Conservation (phyloP, 2,113 vertebrate genomes). For the Dryoscopus gambensis region DNA sequence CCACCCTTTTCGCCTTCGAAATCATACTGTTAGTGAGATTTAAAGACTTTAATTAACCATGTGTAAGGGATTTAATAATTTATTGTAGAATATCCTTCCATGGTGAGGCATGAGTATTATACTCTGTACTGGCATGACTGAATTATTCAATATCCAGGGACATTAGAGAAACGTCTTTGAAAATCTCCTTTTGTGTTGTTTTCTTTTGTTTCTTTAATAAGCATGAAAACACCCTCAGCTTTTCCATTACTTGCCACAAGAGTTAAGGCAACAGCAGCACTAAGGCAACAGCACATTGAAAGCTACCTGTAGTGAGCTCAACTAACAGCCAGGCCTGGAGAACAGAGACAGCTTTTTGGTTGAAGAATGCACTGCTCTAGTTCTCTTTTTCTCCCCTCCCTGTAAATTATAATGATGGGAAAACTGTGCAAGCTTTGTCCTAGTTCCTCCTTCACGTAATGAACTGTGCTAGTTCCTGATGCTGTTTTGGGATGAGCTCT, state of each 20-base stretch:
- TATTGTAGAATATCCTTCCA: slow-evolving; percentile 73
- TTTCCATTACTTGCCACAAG: slow-evolving; percentile 17
- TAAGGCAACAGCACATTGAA: neutral
- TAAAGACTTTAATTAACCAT: slow-evolving; percentile 71
- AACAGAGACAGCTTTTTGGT: neutral
- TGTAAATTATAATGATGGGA: neutral
- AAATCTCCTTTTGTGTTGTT: slow-evolving; percentile 28
- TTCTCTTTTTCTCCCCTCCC: neutral
- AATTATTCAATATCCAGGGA: slow-evolving; percentile 81
- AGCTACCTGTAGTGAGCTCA: neutral
- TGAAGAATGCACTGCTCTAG: neutral
- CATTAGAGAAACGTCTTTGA: slow-evolving; percentile 67
- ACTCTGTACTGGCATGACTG: slow-evolving; percentile 71
- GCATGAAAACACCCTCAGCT: neutral
- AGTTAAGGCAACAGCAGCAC: slow-evolving; percentile 9
- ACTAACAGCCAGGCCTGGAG: neutral
- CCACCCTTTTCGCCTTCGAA: neutral
- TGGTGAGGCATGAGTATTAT: slow-evolving; percentile 75
- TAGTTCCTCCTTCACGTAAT: neutral
- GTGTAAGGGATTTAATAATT: slow-evolving; percentile 82
- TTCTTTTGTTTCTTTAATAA: slow-evolving; percentile 36
- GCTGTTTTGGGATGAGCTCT: neutral
- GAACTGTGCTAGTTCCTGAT: neutral
- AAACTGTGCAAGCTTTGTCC: neutral
- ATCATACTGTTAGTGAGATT: slow-evolving; percentile 41